These are phyloP conservation scores for Gallinago solitaria DNA, from an alignment of 2,797 vertebrate species.

Conservation along the genomic window DNA sequence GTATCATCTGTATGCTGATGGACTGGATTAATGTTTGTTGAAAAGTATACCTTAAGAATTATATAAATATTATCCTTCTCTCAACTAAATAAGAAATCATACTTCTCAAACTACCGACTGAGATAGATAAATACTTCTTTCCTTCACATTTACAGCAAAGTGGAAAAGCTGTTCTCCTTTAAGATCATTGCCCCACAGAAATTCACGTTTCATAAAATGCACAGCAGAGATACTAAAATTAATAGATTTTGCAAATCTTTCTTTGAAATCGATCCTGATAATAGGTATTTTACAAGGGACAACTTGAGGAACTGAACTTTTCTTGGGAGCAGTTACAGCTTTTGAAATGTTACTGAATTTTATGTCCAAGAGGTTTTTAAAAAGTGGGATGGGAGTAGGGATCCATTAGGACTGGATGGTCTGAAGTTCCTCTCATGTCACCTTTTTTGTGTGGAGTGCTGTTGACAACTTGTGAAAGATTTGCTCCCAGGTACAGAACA, in stretches of 20 bases:
- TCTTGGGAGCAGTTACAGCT: background rate
- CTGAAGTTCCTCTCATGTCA: background rate
- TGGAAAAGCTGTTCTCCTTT: background rate
- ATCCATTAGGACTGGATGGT: background rate
- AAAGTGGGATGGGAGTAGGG: background rate
- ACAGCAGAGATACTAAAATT: background rate
- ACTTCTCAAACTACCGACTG: background rate
- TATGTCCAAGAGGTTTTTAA: background rate
- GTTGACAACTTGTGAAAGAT: background rate
- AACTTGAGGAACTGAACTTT: background rate
- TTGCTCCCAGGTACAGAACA: background rate
- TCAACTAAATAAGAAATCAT: background rate
- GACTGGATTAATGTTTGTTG: background rate
- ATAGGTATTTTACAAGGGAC: background rate
- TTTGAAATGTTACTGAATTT: background rate
- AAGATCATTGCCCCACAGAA: background rate
- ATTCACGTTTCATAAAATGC: background rate
- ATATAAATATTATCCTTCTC: background rate
- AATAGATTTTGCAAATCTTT: background rate
- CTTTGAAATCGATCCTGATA: background rate
- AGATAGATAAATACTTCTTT: background rate
- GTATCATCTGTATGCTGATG: background rate
- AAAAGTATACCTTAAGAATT: background rate
- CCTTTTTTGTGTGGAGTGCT: background rate
- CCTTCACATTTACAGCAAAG: background rate